Percentiles rank a stretch among this genome's conserved stretches.
These are phyloP conservation scores for Limnodromus scolopaceus DNA, from an alignment of 2,797 vertebrate species.

Conservation along the genomic window DNA sequence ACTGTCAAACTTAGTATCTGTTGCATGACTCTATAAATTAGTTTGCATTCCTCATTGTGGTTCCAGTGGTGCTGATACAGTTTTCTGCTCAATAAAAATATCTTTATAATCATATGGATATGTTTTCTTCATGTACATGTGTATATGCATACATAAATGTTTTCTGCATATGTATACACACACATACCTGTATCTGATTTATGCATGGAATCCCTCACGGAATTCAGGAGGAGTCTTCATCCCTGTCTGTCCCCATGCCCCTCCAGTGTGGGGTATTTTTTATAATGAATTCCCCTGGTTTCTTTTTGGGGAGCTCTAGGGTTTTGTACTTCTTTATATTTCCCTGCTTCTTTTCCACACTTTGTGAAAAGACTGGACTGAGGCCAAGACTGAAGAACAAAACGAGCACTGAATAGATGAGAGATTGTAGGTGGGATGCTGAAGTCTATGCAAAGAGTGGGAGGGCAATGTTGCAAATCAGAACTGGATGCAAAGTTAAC, in stretches of 20 bases:
- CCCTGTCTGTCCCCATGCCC: not conserved
- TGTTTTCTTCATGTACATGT: not conserved
- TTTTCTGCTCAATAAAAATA: not conserved
- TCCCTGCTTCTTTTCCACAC: not conserved
- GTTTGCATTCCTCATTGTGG: not conserved
- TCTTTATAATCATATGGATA: not conserved
- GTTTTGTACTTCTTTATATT: conserved; percentile 27
- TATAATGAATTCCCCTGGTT: not conserved
- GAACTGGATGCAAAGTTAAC: conserved; percentile 53
- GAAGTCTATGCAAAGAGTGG: conserved; percentile 57
- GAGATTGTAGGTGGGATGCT: conserved; percentile 66
- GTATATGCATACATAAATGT: rapidly evolving
- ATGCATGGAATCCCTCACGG: not conserved
- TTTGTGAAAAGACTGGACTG: conserved; percentile 54
- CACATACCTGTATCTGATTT: not conserved
- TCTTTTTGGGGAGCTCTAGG: not conserved
- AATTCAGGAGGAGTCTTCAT: not conserved
- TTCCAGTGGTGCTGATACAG: not conserved
- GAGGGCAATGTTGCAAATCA: conserved; percentile 66
- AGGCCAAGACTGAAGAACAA: conserved; percentile 64
- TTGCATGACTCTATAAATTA: not conserved
- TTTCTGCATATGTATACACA: not conserved
- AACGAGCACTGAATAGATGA: conserved; percentile 60
- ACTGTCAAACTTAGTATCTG: not conserved
- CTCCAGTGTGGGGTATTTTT: not conserved